These are phyloP conservation scores for Microtus obscurus DNA, from an alignment of 2,797 vertebrate genomes.

Conservation along the genomic window DNA sequence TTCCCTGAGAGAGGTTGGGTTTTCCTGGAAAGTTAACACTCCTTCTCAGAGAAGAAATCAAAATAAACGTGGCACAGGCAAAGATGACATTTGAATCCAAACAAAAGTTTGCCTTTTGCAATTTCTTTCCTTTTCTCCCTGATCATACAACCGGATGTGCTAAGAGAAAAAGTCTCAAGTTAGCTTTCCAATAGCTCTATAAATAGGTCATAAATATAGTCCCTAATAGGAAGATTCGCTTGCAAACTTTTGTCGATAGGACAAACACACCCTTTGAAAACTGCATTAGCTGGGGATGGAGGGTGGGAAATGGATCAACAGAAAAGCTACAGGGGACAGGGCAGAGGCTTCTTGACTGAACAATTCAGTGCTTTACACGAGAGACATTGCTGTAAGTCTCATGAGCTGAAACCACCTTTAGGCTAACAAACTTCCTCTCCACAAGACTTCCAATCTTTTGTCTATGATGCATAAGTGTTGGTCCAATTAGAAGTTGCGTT, in stretches of 20 bases:
- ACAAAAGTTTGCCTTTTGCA: conserved; percentile 83
- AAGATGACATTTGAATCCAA: conserved; percentile 82
- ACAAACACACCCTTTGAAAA: conserved; percentile 57
- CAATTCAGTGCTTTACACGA: conserved; percentile 17
- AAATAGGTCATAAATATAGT: not conserved
- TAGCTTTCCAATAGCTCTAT: conserved; percentile 64
- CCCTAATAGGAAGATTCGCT: conserved; percentile 41
- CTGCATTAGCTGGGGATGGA: not conserved
- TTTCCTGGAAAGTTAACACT: conserved; percentile 83
- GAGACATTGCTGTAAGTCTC: not conserved
- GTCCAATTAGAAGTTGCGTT: not conserved
- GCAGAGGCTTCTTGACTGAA: conserved; percentile 52
- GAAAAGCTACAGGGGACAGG: not conserved
- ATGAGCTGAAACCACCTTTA: conserved; percentile 32
- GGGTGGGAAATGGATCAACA: not conserved
- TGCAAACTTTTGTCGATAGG: conserved; percentile 54
- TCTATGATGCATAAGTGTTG: not conserved
- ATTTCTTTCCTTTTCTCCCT: conserved; percentile 9
- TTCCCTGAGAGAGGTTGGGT: conserved; percentile 73
- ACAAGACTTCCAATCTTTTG: not conserved
- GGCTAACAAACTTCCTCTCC: conserved; percentile 1
- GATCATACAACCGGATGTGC: conserved; percentile 66
- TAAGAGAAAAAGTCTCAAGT: conserved; percentile 78
- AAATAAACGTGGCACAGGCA: conserved; percentile 76
- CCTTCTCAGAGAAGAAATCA: conserved; percentile 80